Percentiles rank a stretch among this genome's conserved stretches.
These are phyloP conservation scores for Aphis gossypii DNA, from an alignment of 1,140 invertebrate species.

Conservation along the genomic window DNA sequence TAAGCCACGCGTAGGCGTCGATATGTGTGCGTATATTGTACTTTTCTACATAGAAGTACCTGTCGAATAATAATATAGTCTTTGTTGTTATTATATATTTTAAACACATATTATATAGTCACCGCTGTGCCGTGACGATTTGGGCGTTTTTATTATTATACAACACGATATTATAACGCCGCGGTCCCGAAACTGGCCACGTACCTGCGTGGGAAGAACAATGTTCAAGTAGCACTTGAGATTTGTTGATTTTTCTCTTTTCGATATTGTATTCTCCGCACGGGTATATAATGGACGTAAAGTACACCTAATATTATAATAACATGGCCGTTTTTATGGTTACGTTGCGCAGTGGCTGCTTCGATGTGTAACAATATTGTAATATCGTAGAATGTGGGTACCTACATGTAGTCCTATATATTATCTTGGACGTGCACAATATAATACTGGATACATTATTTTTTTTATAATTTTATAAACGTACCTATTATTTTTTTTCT, in stretches of 20 bases:
- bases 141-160: constrained; percentile 14
- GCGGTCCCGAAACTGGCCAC: neutral
- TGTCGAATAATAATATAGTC: neutral
- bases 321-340: neutral
- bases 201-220: neutral
- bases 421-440: neutral
- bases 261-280: neutral
- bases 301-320: too few relatives aligned
- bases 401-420: neutral
- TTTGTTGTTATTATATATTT: too few relatives aligned
- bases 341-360: neutral
- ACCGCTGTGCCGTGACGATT: neutral
- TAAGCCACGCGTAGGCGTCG: neutral
- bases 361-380: neutral
- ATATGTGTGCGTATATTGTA: neutral
- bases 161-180: neutral
- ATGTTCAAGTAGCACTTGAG: neutral
- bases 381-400: neutral
- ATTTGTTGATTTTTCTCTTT: constrained; percentile 24
- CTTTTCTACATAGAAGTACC: neutral
- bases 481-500: neutral
- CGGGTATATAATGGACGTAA: too few relatives aligned
- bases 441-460: neutral
- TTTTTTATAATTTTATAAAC: neutral
- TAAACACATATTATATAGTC: neutral